Evolutionary conservation across 2,888 invertebrate species (phyloP), one percentile per base, ranked within the genome.

Genomic region (Leucania comma): DNA sequence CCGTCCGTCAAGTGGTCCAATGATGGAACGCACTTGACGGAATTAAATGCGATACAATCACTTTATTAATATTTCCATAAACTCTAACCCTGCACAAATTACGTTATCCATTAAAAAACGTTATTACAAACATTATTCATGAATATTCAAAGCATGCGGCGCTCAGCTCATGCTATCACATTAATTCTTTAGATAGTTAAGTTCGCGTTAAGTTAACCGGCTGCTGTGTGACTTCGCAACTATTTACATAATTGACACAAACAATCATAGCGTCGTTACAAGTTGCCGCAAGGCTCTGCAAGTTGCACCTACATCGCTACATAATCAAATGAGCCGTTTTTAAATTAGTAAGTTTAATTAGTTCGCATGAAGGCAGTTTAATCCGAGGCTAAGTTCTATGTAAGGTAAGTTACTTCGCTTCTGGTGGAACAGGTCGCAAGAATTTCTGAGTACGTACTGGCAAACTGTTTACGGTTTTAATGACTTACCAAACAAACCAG

Each of bases 201-300:
- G 26, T 75, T 54, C 29, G 17, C 59, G 29, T 64, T 48, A 38
- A 64, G 32, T 63, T n/a, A 80, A 46, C 63, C 66, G 17, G 71
- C 60, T 57, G 74, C 12, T 61, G 8, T n/a, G 57, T 80, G 77
- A 53, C 77, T 29, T 56, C 35, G 0, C 61, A 75, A 70, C 10
- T 64, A 81, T 78, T 78, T 74, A 78, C 79, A 82, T 78, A 82
- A 82, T 59, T 78, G 62, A 74, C 50, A 61, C 57, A 56, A 69
- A 56, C 60, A 69, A 70, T 72, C 46, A 59, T 9, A 68, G 68
- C 56, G 0, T 65, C 61, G 38, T 67, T 64, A 58, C 29, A 80
- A 66, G 57, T 57, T 65, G 38, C 35, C 32, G 53, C 63, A 64
- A 63, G 59, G n/a, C n/a, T 22, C 24, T 48, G 48, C 58, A 57